Base-by-base conservation (phyloP, 2,888 invertebrate genomes). In the Dexiosoma caninum region DNA sequence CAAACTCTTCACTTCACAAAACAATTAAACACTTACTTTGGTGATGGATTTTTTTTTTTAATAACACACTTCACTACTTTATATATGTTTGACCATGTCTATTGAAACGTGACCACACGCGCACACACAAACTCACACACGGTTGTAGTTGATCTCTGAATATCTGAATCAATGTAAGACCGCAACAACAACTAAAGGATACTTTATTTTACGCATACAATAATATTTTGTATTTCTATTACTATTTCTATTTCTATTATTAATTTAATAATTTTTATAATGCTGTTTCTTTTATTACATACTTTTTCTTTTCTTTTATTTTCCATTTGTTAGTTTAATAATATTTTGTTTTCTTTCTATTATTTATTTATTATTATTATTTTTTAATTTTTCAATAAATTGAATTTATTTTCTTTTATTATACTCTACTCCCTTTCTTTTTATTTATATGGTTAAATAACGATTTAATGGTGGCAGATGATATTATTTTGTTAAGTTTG, bases 101-200 rank as follows among this genome's bases (percentile, higher is more conserved):
- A 35, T 51, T 30, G 9, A 14, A 14, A 72, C 16, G 27, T 42
- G 14, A 23, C 16, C 21, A 44, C 30, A 49, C 46, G 59, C 35
- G 32, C 1, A 46, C 42, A 32, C 42, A 42, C 12, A 51, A 27
- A 35, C 12, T 27, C 37, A 32, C 10, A 40, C 49, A 30, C 16
- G 35, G 12, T 40, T 64, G 70, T 62, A 80, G 80, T 76, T 60
- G 75, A 70, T 59, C 75, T 76, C 16, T 80, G 53, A 79, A 64
- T 67, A 40, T 57, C 40, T n/a, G 70, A 59, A 70, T 64, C 70
- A 70, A 64, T 75, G 75, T 75, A 76, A 76, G 66, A 46, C 64
- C 70, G n/a, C n/a, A n/a, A n/a, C n/a, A 70, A 49, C 42, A 19
- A 44, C 12, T 60, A 64, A 62, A 59, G 59, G 14, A 44, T 32